Conservation (phyloP, 1,140 invertebrate species). For the Drosophila repletoides region DNA sequence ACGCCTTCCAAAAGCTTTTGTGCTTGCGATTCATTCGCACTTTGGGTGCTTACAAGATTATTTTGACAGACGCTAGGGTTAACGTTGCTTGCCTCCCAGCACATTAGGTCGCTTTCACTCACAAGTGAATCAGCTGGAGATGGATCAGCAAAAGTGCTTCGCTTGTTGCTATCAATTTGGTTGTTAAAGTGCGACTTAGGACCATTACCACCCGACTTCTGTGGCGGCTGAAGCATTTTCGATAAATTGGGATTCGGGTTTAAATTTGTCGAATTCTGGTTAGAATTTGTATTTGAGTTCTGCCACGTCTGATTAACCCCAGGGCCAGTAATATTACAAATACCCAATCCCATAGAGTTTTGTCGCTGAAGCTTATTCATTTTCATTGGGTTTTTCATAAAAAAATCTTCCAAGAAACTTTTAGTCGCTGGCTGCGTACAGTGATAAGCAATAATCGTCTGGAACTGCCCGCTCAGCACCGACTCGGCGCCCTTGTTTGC, state of each 20-base stretch:
- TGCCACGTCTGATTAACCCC: conserved; percentile 22
- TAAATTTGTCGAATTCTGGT: conserved; percentile 2
- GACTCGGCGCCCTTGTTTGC: conserved; percentile 97
- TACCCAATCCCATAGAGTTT: conserved; percentile 51
- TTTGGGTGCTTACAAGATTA: conserved; percentile 19
- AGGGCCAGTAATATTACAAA: conserved; percentile 45
- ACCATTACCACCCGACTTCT: conserved; percentile 30
- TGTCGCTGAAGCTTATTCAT: conserved; percentile 89
- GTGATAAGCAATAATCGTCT: conserved; percentile 97
- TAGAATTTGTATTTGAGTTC: neutral
- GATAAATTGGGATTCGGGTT: conserved; percentile 29
- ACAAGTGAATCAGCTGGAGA: conserved; percentile 55
- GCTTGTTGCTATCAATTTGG: conserved; percentile 57
- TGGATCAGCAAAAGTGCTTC: conserved; percentile 82
- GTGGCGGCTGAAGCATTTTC: conserved; percentile 53
- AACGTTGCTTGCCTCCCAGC: conserved; percentile 58
- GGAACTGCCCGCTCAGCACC: conserved; percentile 93
- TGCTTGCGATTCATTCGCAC: conserved; percentile 44
- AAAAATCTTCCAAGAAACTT: conserved; percentile 94
- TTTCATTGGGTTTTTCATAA: conserved; percentile 94
- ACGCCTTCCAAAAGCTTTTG: conserved; percentile 61
- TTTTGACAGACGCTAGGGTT: conserved; percentile 16
- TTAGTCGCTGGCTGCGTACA: conserved; percentile 97
- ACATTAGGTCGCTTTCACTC: conserved; percentile 70
- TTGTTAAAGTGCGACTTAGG: conserved; percentile 41